These are phyloP conservation scores for Trileptium ribeirensis DNA, from an alignment of 2,888 invertebrate species.

Conservation along the genomic window DNA sequence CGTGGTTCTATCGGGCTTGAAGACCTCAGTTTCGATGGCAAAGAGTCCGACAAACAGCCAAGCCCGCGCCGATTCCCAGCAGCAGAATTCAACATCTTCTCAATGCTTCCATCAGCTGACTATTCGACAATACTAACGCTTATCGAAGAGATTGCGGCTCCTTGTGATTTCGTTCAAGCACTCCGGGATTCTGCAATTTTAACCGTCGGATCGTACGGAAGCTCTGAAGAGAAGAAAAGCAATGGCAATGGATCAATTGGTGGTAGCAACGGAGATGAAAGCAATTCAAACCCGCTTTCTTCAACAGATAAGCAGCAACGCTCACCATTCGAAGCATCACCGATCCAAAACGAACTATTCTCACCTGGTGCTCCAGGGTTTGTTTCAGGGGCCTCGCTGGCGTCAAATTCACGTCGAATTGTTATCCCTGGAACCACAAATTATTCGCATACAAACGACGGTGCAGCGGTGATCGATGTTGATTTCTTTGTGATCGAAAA, in stretches of 20 bases:
- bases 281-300: neutral
- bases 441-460: neutral
- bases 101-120: slow-evolving; percentile 6
- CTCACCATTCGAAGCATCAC: neutral
- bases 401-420: neutral
- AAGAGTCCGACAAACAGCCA: neutral
- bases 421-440: neutral
- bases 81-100: neutral
- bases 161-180: slow-evolving; percentile 1
- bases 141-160: slow-evolving; percentile 7
- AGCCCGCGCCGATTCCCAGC: neutral
- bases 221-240: neutral
- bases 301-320: neutral
- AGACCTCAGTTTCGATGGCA: neutral
- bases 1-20: neutral
- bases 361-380: neutral
- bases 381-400: no score
- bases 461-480: neutral
- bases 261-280: neutral
- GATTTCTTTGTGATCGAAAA: neutral
- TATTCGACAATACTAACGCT: neutral
- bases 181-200: neutral
- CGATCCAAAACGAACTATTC: neutral
- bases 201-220: neutral
- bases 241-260: neutral